Evolutionary conservation across 2,797 vertebrate species (phyloP).

Genomic region (Sternotherus odoratus): DNA sequence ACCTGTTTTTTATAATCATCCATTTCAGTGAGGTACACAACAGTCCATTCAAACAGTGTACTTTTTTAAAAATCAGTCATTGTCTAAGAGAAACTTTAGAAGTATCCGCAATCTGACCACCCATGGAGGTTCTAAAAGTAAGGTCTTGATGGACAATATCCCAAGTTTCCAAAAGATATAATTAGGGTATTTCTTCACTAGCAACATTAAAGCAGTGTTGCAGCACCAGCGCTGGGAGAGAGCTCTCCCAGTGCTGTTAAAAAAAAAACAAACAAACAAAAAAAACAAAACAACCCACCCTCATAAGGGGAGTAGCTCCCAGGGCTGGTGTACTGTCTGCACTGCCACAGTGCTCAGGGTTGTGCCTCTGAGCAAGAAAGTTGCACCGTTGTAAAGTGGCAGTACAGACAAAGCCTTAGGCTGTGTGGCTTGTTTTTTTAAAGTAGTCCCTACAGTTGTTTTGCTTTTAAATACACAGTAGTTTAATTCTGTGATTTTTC

Average conservation of each 20-base stretch:
- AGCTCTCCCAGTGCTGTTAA: too few relatives aligned
- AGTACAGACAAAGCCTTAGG: too few relatives aligned
- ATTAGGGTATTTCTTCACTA: too few relatives aligned
- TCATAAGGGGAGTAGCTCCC: too few relatives aligned
- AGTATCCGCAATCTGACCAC: conserved; percentile 1
- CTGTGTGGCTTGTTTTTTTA: not conserved
- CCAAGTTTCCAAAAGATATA: conserved; percentile 34
- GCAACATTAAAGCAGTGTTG: too few relatives aligned
- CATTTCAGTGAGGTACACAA: not conserved
- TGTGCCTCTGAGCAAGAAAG: too few relatives aligned
- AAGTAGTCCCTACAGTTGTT: not conserved
- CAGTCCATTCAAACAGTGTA: not conserved
- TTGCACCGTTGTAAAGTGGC: too few relatives aligned
- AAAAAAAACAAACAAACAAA: too few relatives aligned
- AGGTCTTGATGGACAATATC: not conserved
- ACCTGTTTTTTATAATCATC: conserved; percentile 11
- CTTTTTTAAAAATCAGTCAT: not conserved
- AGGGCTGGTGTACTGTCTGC: too few relatives aligned
- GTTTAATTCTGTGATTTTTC: not conserved
- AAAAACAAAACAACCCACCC: too few relatives aligned
- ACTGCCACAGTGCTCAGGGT: too few relatives aligned
- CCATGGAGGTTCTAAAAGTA: conserved; percentile 24
- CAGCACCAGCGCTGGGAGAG: too few relatives aligned
- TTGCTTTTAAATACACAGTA: not conserved
- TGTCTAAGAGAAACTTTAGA: conserved; percentile 13